Evolutionary conservation across 2,113 vertebrate species (phyloP), one percentile per base, ranked within the genome.

Genomic region (Calyptommatus sinebrachiatus): DNA sequence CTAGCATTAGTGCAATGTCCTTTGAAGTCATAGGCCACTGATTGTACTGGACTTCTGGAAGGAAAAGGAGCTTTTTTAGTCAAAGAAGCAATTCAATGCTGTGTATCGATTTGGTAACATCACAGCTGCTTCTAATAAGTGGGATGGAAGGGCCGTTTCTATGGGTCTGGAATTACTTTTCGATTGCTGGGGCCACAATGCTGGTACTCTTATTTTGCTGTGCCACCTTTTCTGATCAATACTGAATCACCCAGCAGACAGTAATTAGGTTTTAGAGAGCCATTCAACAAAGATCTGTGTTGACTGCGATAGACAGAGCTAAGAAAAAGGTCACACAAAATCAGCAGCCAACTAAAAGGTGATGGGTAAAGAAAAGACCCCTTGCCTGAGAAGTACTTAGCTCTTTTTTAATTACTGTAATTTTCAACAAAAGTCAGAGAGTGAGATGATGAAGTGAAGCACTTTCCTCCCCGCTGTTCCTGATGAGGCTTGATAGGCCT

Each of bases 341-440:
- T 96, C 95, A 96, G 95, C 95, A 95, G 95, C 95, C 94, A 93
- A 93, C 95, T 95, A 96, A 96, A 97, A 96, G 96, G 96, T 96
- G 96, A 96, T 94, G 95, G 95, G 96, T 95, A 95, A 95, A 96
- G 96, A 97, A 96, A 96, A 95, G 94, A 95, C 96, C 96, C 95
- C 95, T 96, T 95, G 95, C 95, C 96, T 94, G 95, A 95, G 94
- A 95, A 94, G 94, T 97, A 96, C 96, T 97, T 97, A 97, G 96
- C 96, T 96, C 94, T 94, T 96, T 97, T 97, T 97, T 97, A 97
- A 97, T 97, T 97, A 97, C 96, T 97, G 96, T 97, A 97, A 97
- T 97, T 97, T 97, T 97, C 96, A 95, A 94, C 95, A 95, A 95
- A 96, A 97, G 96, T 97, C 96, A 95, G 96, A 97, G 96, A 97